Base-by-base conservation (phyloP, 2,797 vertebrate species). In the Tapera naevia region DNA sequence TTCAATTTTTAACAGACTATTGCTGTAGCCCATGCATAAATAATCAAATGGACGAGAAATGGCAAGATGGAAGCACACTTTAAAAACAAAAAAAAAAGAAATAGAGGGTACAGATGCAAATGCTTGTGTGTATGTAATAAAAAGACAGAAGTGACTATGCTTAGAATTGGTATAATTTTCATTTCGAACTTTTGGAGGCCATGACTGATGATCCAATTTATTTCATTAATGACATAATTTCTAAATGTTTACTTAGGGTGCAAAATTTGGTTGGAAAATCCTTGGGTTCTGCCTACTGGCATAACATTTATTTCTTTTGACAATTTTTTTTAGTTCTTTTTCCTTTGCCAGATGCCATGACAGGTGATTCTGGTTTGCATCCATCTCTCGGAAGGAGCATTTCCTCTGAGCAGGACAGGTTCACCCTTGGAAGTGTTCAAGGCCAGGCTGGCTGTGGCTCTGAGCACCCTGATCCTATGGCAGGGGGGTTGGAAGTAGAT, bases 1-100 rank as follows among this genome's bases (percentile, higher is more conserved):
- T 86, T 93, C 66, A 80, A 86, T 89, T 94, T 91, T 92, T 94
- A 93, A 80, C 54, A 84, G 61, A 83, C 79, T 51, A 58, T 28
- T 61, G 54, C 74, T 82, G 27, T n/a, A 89, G 27, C 11, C 69
- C 72, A 82, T 75, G 66, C 32, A 89, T 86, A 88, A 93, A 88
- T 71, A 76, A 75, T 88, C 41, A 72, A 71, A 96, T 82, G 50
- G 91, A 43, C 75, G 67, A 87, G 89, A 81, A 10, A 60, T 71
- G 33, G 33, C 72, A 88, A 32, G 22, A 82, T 57, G 23, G 69
- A 80, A 80, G 23, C 15, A 65, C 54, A 58, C 10, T 76, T 88
- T 2, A 10, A 54, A 80, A 72, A 72, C 75, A 57, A 74, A 25
- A 21, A 74, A 25, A 21, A 33, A 54, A 23, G 15, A 17, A 56